These are phyloP conservation scores for Threskiornis aethiopicus DNA, from an alignment of 2,797 vertebrate species.

Conservation along the genomic window DNA sequence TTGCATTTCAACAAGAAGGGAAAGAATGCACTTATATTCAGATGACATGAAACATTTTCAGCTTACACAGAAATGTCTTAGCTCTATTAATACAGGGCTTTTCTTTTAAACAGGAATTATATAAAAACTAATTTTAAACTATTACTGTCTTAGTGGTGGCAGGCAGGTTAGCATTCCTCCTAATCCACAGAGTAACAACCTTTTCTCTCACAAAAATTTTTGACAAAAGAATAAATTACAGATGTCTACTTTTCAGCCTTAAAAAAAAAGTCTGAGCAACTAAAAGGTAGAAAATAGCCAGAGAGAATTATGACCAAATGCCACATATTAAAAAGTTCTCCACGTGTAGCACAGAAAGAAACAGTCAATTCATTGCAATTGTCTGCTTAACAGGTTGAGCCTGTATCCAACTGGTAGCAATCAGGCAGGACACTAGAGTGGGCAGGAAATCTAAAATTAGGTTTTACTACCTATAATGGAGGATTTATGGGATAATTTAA, in stretches of 20 bases:
- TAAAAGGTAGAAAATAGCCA: conserved; percentile 7
- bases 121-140: background rate
- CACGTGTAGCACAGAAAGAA: conserved; percentile 44
- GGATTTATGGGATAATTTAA: conserved; percentile 84
- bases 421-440: conserved; percentile 74
- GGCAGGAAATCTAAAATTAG: conserved; percentile 87
- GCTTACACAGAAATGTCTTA: background rate
- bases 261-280: background rate
- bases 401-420: conserved; percentile 75
- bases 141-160: background rate
- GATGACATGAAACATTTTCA: background rate
- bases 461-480: conserved; percentile 84
- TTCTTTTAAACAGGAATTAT: background rate
- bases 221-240: conserved; percentile 8
- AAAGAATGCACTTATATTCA: background rate
- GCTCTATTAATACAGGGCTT: background rate
- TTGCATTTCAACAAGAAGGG: background rate
- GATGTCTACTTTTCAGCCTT: background rate
- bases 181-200: background rate
- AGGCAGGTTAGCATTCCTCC: background rate
- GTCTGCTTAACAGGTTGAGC: conserved; percentile 58
- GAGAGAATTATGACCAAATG: conserved; percentile 45
- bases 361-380: conserved; percentile 31
- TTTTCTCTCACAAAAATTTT: background rate
- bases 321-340: conserved; percentile 18